Base-by-base conservation (phyloP, 2,888 invertebrate species). In the Pinctada fucata region DNA sequence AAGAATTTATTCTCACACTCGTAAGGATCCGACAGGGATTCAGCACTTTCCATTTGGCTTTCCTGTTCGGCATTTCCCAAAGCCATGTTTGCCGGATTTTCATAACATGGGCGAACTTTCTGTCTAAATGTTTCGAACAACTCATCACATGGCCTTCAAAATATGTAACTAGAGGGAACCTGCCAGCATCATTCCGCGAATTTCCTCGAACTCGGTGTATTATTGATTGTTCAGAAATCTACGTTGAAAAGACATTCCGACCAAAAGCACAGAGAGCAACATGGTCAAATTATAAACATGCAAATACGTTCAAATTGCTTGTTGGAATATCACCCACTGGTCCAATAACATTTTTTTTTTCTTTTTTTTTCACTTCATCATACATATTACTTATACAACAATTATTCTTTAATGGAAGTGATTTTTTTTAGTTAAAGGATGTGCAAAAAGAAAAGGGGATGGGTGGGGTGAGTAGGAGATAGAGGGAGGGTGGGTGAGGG, bases 171-270 rank as follows among this genome's bases (percentile, higher is more conserved):
- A 50, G 5, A 50, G 50, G 48, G 13, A 67, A 68, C n/a, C 13
- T 75, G 3, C 75, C 75, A 8, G 13, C 45, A 16, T 51, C 48
- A n/a, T 75, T 75, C n/a, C 67, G 51, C 31, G 13, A 64, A 45
- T 75, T 68, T 50, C 67, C 52, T 1, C 64, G 65, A 13, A 75
- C 75, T 2, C 10, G 64, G 16, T 31, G 10, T 4, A 69, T 75
- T n/a, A 75, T 69, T 48, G 75, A 75, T 10, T 70, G 69, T 69
- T 69, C 69, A 6, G 70, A 75, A 31, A 50, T 75, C 2, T 75
- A 49, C 10, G 49, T 70, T 3, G 51, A 75, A 58, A 69, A 49
- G 49, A 48, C 75, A 6, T 66, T 50, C 8, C 31, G 10, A 8
- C 64, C 73, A 3, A 45, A 49, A 49, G 48, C 75, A 13, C 75